These are phyloP conservation scores for Enteromius mattozi DNA, from an alignment of 2,797 vertebrate genomes.

Conservation along the genomic window DNA sequence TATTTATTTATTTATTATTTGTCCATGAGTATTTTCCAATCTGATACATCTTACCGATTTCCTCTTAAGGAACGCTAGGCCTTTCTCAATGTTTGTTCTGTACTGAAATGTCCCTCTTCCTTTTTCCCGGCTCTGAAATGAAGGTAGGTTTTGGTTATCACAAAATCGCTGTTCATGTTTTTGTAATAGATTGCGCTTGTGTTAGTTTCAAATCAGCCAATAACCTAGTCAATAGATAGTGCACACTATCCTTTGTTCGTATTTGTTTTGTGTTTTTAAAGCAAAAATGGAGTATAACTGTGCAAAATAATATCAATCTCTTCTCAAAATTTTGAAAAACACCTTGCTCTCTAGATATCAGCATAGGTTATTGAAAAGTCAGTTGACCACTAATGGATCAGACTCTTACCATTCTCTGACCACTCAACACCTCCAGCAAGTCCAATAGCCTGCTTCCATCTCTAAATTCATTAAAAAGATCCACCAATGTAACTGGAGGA, in stretches of 20 bases:
- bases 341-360: not conserved
- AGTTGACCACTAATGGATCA: too few species aligned
- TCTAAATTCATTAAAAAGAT: constrained; percentile 88
- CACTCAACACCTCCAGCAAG: constrained; percentile 94
- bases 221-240: not conserved
- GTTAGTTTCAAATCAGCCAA: not conserved
- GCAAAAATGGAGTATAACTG: not conserved
- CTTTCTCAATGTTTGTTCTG: constrained; percentile 92
- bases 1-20: too few species aligned
- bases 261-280: not conserved
- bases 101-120: constrained; percentile 87
- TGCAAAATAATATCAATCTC: not conserved
- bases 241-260: too few species aligned
- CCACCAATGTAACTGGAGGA: constrained; percentile 79
- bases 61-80: constrained; percentile 86
- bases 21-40: not conserved
- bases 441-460: constrained; percentile 90
- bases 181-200: not conserved
- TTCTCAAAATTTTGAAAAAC: not conserved
- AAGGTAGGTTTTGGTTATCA: not conserved
- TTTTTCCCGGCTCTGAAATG: constrained; percentile 86
- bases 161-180: not conserved
- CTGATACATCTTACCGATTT: constrained; percentile 83
- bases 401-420: constrained; percentile 86
- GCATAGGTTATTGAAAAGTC: constrained; percentile 14